A percentile compares a stretch with the other conserved stretches of the same genome.
These are phyloP conservation scores for Daboia siamensis DNA, from an alignment of 2,113 vertebrate species.

Conservation along the genomic window DNA sequence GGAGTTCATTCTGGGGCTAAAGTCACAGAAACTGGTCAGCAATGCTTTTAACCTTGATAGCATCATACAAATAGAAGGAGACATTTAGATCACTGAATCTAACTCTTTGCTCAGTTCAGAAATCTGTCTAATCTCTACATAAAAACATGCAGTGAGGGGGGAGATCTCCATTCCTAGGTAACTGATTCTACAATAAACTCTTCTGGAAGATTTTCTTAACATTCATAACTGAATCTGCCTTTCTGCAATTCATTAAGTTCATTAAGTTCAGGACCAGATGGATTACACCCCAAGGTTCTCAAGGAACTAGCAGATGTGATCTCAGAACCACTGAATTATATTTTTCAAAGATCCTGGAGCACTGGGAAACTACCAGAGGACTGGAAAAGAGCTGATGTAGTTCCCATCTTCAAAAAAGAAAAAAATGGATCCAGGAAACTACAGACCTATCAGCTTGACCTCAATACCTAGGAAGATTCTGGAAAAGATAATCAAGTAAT, in stretches of 20 bases:
- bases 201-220: not conserved
- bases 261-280: not conserved
- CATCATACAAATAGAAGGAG: not conserved
- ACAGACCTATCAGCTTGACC: too few relatives aligned
- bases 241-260: not conserved
- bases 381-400: too few relatives aligned
- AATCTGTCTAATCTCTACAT: not conserved
- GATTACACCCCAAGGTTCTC: too few relatives aligned
- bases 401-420: too few relatives aligned
- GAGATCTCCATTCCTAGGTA: not conserved
- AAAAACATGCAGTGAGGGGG: not conserved
- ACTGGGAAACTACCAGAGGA: too few relatives aligned
- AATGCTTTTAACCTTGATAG: not conserved
- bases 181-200: not conserved
- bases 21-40: not conserved
- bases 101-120: not conserved
- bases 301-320: too few relatives aligned
- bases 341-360: too few relatives aligned
- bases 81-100: not conserved
- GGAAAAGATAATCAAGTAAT: too few relatives aligned
- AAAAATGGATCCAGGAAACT: too few relatives aligned
- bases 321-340: too few relatives aligned
- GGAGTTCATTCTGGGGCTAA: not conserved
- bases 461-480: too few relatives aligned
- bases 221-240: not conserved